Percentiles rank a stretch among this genome's conserved stretches.
phyloP scores from a whole-genome alignment of 2,888 invertebrate species.

The Bedellia somnulentella region DNA sequence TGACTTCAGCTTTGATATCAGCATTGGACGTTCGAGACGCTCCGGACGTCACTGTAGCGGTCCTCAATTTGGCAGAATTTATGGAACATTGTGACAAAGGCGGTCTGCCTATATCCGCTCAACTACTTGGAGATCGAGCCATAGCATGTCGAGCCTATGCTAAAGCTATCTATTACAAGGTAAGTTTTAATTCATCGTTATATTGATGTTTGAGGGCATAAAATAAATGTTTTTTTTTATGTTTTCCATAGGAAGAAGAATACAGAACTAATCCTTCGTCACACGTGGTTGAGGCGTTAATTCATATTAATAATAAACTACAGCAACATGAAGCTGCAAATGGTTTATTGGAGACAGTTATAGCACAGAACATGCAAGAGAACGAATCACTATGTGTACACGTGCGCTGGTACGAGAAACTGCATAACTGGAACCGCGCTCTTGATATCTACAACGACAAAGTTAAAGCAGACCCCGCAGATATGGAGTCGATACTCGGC shows the following conservation, averaged over 20 bases:
- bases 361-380: slow-evolving; percentile 73
- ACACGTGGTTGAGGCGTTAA: slow-evolving; percentile 89
- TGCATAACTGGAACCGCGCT: slow-evolving; percentile 98
- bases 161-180: slow-evolving; percentile 66
- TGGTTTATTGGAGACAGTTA: slow-evolving; percentile 87
- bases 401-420: slow-evolving; percentile 97
- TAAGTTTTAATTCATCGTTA: slow-evolving; percentile 14
- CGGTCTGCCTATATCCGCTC: slow-evolving; percentile 85
- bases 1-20: slow-evolving; percentile 82
- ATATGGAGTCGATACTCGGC: slow-evolving; percentile 83
- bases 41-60: slow-evolving; percentile 92
- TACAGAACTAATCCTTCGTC: slow-evolving; percentile 82
- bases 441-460: slow-evolving; percentile 82
- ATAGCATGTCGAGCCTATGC: slow-evolving; percentile 84
- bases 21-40: slow-evolving; percentile 89
- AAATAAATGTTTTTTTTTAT: no score
- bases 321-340: slow-evolving; percentile 98
- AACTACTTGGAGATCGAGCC: slow-evolving; percentile 87
- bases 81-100: slow-evolving; percentile 99
- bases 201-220: no score
- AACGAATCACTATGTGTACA: slow-evolving; percentile 65
- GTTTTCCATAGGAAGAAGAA: slow-evolving; percentile 75
- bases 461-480: slow-evolving; percentile 63
- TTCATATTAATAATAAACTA: slow-evolving; percentile 96
- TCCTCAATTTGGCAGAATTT: slow-evolving; percentile 96